These are phyloP conservation scores for Xiphophorus birchmanni DNA, from an alignment of 2,797 vertebrate species.

Conservation along the genomic window DNA sequence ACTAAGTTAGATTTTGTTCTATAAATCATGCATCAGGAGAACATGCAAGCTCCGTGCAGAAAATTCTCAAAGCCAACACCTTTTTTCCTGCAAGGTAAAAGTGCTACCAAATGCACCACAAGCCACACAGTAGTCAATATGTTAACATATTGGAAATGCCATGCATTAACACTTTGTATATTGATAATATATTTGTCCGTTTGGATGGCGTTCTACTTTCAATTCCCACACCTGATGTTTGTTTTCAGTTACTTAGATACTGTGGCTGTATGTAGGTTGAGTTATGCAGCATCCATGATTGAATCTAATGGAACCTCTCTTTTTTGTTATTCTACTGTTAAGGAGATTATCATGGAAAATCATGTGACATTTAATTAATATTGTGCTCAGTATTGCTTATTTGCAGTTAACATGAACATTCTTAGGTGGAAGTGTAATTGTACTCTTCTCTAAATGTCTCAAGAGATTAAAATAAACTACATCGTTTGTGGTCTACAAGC, in stretches of 20 bases:
- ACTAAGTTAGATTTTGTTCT: too few species aligned
- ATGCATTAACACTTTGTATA: not conserved
- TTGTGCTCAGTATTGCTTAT: not conserved
- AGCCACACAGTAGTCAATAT: not conserved
- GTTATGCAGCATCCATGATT: slow-evolving; percentile 73
- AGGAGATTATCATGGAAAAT: slow-evolving; percentile 19
- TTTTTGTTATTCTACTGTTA: slow-evolving; percentile 29
- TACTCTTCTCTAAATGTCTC: not conserved
- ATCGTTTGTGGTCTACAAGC: not conserved
- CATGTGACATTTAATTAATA: slow-evolving; percentile 2
- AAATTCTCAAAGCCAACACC: not conserved
- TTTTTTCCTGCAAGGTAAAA: not conserved
- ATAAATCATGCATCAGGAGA: not conserved
- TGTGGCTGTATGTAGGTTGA: slow-evolving; percentile 63
- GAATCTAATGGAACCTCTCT: slow-evolving; percentile 53
- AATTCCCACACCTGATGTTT: slow-evolving; percentile 1
- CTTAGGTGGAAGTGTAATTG: not conserved
- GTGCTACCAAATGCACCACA: not conserved
- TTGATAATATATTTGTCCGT: not conserved
- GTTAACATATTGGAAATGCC: not conserved
- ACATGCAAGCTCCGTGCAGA: not conserved
- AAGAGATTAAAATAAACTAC: not conserved
- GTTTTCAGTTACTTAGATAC: not conserved
- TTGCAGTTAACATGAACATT: not conserved
- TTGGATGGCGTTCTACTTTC: not conserved